Percentiles rank a stretch among this genome's conserved stretches.
phyloP scores from a whole-genome alignment of 2,797 vertebrate species.

The Okamejei kenojei region DNA sequence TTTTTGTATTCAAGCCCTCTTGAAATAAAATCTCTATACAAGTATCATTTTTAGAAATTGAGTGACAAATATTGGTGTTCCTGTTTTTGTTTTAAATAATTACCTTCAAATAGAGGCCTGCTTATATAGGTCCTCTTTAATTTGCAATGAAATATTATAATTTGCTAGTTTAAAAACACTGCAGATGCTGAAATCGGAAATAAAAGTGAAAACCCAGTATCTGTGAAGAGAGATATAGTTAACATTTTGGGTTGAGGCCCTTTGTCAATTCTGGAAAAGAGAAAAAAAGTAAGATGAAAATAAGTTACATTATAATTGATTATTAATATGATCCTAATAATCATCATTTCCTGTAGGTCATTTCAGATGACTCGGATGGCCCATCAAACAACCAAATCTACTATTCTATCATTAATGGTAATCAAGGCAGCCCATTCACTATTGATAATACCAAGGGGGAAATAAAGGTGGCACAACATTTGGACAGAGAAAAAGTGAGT shows the following conservation, averaged over 20 bases:
- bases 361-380: conserved; percentile 89
- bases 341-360: conserved; percentile 62
- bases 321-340: conserved; percentile 39
- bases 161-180: too few species aligned
- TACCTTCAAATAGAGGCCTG: not conserved
- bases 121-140: not conserved
- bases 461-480: conserved; percentile 80
- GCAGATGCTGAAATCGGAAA: too few species aligned
- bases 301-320: not conserved
- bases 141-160: conserved; percentile 15
- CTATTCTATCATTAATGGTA: conserved; percentile 81
- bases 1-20: too few species aligned
- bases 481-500: conserved; percentile 87
- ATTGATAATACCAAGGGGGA: conserved; percentile 79
- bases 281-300: too few species aligned
- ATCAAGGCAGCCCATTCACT: conserved; percentile 85
- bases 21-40: not conserved
- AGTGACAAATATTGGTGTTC: not conserved
- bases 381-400: conserved; percentile 73
- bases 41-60: not conserved
- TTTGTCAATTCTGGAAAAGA: too few species aligned
- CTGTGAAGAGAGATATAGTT: too few species aligned
- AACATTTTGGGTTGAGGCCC: too few species aligned
- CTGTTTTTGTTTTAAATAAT: not conserved
- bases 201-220: too few species aligned